phyloP scores from a whole-genome alignment of 2,113 vertebrate species.

The Crypturellus undulatus region DNA sequence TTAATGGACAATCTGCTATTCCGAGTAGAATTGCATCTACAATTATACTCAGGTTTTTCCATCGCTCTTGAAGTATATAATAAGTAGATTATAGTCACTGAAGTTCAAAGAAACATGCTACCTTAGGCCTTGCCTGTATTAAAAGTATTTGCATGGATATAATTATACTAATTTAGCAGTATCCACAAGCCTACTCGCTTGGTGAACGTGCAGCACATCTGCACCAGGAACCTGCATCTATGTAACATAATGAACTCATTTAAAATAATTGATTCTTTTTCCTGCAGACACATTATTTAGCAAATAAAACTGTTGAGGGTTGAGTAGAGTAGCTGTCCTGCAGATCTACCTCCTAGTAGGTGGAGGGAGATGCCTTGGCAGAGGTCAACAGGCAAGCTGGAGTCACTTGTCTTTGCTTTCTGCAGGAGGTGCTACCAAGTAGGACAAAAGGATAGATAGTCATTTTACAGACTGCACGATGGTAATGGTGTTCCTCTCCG shows the following conservation, averaged over 20 bases:
- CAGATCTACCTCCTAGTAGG: not conserved
- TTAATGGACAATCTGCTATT: not conserved
- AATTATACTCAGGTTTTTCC: not conserved
- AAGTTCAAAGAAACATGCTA: not conserved
- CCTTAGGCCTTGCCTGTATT: not conserved
- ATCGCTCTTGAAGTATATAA: too few relatives aligned
- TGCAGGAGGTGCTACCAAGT: not conserved
- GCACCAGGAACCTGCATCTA: not conserved
- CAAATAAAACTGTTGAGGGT: not conserved
- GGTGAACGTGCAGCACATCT: not conserved
- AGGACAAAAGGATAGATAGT: not conserved
- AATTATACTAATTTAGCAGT: not conserved
- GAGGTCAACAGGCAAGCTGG: not conserved
- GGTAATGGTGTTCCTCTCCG: not conserved
- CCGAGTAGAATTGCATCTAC: not conserved
- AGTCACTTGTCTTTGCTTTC: not conserved
- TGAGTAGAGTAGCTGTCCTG: not conserved
- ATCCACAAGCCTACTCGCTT: not conserved
- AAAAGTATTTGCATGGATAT: not conserved
- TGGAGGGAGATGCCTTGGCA: not conserved
- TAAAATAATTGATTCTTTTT: not conserved
- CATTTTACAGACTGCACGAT: not conserved
- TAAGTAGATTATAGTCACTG: not conserved
- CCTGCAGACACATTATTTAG: not conserved
- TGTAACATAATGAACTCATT: not conserved